A percentile compares a stretch with the other conserved stretches of the same genome.
Conservation (phyloP, 2,113 vertebrate species). For the Zosterops borbonicus region DNA sequence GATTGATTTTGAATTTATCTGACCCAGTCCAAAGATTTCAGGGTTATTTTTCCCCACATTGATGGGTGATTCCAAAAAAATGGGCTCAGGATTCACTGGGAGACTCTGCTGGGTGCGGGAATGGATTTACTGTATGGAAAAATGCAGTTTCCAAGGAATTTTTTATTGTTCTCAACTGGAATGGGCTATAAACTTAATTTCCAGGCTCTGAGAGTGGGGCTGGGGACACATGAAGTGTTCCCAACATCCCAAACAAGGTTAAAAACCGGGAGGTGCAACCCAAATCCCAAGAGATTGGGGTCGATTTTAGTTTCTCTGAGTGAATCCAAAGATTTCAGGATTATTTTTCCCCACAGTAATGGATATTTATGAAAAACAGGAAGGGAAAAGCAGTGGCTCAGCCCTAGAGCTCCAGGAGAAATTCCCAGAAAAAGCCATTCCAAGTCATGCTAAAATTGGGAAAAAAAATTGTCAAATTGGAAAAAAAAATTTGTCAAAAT, state of each 20-base stretch:
- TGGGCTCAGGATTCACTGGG: not conserved
- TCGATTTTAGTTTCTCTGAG: not conserved
- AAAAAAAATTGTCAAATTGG: not conserved
- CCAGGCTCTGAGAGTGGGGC: not conserved
- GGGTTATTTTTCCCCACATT: accelerated
- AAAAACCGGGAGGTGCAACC: not conserved
- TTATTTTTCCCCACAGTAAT: accelerated
- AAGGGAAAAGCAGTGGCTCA: not conserved
- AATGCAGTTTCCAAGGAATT: not conserved
- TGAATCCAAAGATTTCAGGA: not conserved
- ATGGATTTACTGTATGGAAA: not conserved
- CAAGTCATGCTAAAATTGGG: not conserved
- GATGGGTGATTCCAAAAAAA: not conserved
- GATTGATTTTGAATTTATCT: not conserved
- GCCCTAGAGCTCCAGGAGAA: not conserved
- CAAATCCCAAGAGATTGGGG: too few species aligned
- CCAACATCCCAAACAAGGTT: not conserved
- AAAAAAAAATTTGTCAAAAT: not conserved
- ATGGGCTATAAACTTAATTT: not conserved
- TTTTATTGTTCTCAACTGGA: not conserved
- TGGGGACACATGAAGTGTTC: not conserved
- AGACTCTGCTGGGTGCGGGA: not conserved
- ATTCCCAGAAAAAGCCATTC: not conserved
- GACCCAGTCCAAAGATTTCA: not conserved
- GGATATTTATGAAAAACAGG: not conserved